Conservation (phyloP, 2,797 vertebrate species). For the Oreochromis grahami region DNA sequence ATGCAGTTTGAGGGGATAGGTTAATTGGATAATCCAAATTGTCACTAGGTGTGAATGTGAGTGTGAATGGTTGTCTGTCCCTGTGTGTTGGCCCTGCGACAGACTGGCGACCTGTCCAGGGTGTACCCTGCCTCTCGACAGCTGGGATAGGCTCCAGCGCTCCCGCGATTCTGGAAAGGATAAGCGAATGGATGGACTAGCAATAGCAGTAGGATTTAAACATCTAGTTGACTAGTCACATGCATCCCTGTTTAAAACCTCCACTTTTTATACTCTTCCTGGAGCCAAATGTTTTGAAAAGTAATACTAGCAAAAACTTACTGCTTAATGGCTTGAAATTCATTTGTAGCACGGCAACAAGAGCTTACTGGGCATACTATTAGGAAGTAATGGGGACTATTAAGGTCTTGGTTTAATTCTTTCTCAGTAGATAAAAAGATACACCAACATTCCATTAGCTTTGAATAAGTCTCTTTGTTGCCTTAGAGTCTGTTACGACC, state of each 20-base stretch:
- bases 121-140: too few species aligned
- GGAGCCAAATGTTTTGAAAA: constrained; percentile 21
- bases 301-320: neutral
- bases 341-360: neutral
- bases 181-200: too few species aligned
- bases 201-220: neutral
- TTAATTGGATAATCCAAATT: too few species aligned
- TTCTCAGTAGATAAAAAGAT: constrained; percentile 9
- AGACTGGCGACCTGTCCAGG: too few species aligned
- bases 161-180: too few species aligned
- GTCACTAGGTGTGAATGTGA: too few species aligned
- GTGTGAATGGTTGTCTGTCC: too few species aligned
- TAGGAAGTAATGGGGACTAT: neutral
- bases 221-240: neutral
- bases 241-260: neutral
- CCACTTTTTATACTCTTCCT: neutral
- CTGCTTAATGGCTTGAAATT: constrained; percentile 2
- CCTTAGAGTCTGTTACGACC: constrained; percentile 35
- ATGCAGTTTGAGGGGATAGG: too few species aligned
- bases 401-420: constrained; percentile 7
- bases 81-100: too few species aligned
- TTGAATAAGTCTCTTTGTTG: constrained; percentile 34
- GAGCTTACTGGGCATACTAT: neutral
- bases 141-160: too few species aligned
- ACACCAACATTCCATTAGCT: constrained; percentile 70